phyloP scores from a whole-genome alignment of 2,113 vertebrate genomes.

The Rhizomys pruinosus region DNA sequence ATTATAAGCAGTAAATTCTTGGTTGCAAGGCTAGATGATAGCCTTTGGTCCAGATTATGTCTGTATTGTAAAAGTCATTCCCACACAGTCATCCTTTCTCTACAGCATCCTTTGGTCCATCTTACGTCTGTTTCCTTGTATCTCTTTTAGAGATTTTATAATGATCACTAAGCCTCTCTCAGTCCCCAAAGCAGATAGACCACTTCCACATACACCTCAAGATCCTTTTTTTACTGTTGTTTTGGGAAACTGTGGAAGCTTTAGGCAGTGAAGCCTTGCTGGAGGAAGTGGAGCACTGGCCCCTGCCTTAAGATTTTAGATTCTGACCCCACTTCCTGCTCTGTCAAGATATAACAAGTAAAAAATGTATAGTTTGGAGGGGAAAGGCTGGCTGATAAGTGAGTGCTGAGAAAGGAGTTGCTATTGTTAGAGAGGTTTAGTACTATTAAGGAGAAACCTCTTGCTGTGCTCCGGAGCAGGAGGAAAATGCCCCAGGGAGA shows the following conservation, averaged over 20 bases:
- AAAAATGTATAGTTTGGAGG: neutral
- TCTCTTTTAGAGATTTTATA: neutral
- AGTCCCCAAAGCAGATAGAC: no score
- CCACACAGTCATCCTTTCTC: neutral
- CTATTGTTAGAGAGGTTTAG: neutral
- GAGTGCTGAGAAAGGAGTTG: neutral
- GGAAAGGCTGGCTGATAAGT: neutral
- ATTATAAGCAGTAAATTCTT: no score
- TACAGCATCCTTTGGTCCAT: neutral
- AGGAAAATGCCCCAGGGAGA: neutral
- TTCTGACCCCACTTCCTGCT: neutral
- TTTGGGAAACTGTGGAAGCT: neutral
- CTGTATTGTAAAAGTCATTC: no score
- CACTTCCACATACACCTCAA: no score
- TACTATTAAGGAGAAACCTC: neutral
- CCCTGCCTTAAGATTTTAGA: neutral
- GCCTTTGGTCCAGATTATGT: no score
- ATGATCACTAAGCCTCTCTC: no score
- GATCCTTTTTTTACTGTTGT: neutral
- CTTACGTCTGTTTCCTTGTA: neutral
- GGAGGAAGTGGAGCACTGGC: neutral
- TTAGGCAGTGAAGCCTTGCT: neutral
- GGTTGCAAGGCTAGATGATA: no score
- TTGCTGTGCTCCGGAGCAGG: no score
- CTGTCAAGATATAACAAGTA: neutral